Evolutionary conservation across 2,113 vertebrate species (phyloP).

Genomic region (Australoheros scitulus): DNA sequence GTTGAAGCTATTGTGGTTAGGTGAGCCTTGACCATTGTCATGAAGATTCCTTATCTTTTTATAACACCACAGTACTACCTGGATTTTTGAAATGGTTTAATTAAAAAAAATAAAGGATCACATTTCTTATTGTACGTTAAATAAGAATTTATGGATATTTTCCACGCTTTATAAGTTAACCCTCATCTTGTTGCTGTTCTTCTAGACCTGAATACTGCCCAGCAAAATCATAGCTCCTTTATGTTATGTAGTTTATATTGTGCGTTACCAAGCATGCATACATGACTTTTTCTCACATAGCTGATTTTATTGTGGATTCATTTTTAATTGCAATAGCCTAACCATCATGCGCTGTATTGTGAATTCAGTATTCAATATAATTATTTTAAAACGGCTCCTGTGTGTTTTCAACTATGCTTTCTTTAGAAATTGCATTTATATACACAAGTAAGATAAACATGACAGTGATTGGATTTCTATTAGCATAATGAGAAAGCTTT

Average conservation of each 20-base stretch:
- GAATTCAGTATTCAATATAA: background rate
- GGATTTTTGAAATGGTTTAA: background rate
- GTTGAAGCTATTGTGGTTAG: slow-evolving; percentile 8
- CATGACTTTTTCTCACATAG: background rate
- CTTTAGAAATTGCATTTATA: background rate
- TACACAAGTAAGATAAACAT: background rate
- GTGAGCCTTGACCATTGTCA: background rate
- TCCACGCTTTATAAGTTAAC: background rate
- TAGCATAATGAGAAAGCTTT: slow-evolving; percentile 4
- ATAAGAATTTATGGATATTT: background rate
- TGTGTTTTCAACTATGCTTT: background rate
- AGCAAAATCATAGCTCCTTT: background rate
- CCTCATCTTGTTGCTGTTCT: too few relatives aligned
- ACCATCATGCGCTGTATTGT: background rate
- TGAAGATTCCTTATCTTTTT: background rate
- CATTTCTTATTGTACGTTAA: background rate
- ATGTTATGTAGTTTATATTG: background rate
- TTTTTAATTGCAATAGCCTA: background rate
- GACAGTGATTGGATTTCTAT: background rate
- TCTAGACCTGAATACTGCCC: background rate
- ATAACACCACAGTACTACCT: background rate
- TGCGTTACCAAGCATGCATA: background rate
- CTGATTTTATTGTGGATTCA: too few relatives aligned
- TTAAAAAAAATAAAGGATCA: background rate
- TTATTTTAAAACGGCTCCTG: background rate